These are phyloP conservation scores for Myripristis murdjan DNA, from an alignment of 2,797 vertebrate genomes.

Conservation along the genomic window DNA sequence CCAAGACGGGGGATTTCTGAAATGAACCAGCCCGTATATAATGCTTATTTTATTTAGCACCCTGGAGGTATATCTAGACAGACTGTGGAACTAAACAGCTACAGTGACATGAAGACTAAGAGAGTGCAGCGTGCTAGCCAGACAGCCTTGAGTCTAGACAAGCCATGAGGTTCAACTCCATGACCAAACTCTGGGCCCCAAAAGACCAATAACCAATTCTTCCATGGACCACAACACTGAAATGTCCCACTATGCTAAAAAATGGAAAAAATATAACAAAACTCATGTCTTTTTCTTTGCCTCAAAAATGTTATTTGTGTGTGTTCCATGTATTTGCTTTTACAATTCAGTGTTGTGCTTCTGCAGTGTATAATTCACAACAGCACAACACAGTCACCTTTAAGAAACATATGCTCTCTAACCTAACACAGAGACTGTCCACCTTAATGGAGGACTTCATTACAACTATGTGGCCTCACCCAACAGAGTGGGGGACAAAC, in stretches of 20 bases:
- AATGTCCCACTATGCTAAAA: background rate
- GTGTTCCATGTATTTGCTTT: no score
- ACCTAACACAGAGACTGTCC: no score
- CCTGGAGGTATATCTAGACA: background rate
- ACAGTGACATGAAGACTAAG: background rate
- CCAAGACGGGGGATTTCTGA: conserved; percentile 9
- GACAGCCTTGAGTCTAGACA: conserved; percentile 7
- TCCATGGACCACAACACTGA: background rate
- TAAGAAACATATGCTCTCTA: no score
- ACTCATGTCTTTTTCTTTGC: no score
- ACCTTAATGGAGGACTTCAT: no score
- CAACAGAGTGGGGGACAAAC: no score
- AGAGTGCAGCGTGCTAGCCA: conserved; percentile 3
- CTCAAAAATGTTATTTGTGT: no score
- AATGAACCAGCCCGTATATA: conserved; percentile 4
- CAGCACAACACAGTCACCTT: no score
- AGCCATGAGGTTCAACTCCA: conserved; percentile 8
- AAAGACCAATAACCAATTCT: background rate
- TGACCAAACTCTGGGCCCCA: background rate
- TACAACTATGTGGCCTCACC: no score
- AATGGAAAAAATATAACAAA: background rate
- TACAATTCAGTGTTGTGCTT: no score
- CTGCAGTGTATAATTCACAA: no score
- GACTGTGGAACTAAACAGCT: background rate
- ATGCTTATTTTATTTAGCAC: background rate